Evolutionary conservation across 1,140 invertebrate species (phyloP), one percentile per base, ranked within the genome.

Genomic region (Agrypnia vestita): DNA sequence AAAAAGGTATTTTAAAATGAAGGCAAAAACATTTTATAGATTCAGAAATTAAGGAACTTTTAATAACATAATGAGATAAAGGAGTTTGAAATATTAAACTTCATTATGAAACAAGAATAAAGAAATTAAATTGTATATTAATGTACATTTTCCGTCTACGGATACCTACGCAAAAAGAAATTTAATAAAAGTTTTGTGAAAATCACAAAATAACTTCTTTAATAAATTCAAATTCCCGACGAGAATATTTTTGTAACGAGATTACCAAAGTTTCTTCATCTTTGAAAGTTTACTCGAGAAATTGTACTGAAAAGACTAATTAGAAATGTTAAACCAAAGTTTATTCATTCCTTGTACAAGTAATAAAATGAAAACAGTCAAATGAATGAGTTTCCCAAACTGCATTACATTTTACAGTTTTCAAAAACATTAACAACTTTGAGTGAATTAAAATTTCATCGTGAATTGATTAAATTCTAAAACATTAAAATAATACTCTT

Each of bases 171-270:
- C 13, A 74, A 53, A 74, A 56, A 74, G 71, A 74, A 74, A 74
- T 74, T 74, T 74, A 74, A 56, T 74, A 74, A 74, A 74, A 74
- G 21, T 74, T 56, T 74, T 21, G 71, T 21, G 56, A 74, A 74
- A 74, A 74, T 74, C 71, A 74, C 71, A 74, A 74, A 74, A 74
- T 74, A 74, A 74, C 71, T 74, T 74, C 71, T 74, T 74, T 74
- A 74, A 74, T 74, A 74, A 74, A 74, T 74, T 74, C 71, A 74
- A 74, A 74, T 74, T 74, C 53, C 56, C 71, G 35, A 74, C 71
- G 71, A 74, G 71, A 43, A 74, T 74, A 74, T 74, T 74, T 74
- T 74, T 74, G 51, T 74, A 74, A 74, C 71, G 49, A 74, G 71
- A 74, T 74, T 74, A 74, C 71, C 13, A 55, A 74, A 74, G 21